Conservation (phyloP, 2,797 vertebrate genomes). For the Taenioides sp. region DNA sequence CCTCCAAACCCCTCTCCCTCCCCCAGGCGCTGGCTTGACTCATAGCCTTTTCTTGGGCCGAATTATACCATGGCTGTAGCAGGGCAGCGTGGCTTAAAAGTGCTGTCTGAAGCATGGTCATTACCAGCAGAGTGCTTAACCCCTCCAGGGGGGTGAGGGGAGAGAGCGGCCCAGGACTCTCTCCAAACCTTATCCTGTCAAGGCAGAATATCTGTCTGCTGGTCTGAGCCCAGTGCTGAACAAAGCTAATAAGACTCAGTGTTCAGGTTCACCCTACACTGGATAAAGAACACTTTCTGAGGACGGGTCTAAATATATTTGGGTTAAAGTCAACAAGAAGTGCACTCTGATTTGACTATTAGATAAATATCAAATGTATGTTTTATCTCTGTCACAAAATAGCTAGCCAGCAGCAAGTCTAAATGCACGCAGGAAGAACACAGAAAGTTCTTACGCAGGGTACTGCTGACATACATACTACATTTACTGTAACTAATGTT, state of each 20-base stretch:
- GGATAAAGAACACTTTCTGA: slow-evolving; percentile 41
- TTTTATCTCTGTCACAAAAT: no score
- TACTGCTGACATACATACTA: background rate
- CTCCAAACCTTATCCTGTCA: slow-evolving; percentile 64
- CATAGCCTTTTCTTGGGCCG: slow-evolving; percentile 47
- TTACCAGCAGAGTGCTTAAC: slow-evolving; percentile 69
- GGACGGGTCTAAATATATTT: slow-evolving; percentile 36
- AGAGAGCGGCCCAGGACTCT: slow-evolving; percentile 45
- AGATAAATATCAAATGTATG: no score
- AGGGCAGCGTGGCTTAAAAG: slow-evolving; percentile 65
- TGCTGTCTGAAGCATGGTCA: slow-evolving; percentile 70
- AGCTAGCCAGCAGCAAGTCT: slow-evolving; percentile 20
- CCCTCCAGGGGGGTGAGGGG: slow-evolving; percentile 30
- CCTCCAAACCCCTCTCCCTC: slow-evolving; percentile 48
- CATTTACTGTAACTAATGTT: background rate
- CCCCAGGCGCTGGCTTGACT: slow-evolving; percentile 56
- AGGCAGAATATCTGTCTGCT: slow-evolving; percentile 48
- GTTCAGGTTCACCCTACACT: slow-evolving; percentile 33
- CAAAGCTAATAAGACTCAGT: slow-evolving; percentile 35
- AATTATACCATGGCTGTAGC: slow-evolving; percentile 56
- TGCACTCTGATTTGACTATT: no score
- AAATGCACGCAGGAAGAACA: slow-evolving; percentile 39
- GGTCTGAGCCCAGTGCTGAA: slow-evolving; percentile 45
- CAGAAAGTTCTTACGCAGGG: slow-evolving; percentile 48
- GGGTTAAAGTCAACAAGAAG: slow-evolving; percentile 10